A percentile compares a stretch with the other conserved stretches of the same genome.
phyloP scores from a whole-genome alignment of 2,113 vertebrate genomes.

The Excalfactoria chinensis region DNA sequence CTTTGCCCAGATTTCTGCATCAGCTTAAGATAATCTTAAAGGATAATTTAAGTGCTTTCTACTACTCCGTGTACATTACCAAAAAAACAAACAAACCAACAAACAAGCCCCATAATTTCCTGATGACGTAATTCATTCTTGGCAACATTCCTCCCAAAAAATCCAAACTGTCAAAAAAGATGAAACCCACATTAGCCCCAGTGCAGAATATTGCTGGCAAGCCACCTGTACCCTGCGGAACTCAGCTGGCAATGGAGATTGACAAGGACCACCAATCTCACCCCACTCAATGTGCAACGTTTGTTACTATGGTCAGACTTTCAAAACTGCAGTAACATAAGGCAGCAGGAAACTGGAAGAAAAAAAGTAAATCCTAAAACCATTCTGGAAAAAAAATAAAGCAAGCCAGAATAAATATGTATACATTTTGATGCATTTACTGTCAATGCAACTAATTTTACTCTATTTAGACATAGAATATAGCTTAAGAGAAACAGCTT shows the following conservation, averaged over 20 bases:
- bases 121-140: not conserved
- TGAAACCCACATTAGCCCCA: fast-evolving
- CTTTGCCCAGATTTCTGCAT: not conserved
- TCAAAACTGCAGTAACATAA: not conserved
- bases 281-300: not conserved
- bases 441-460: not conserved
- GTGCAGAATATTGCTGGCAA: fast-evolving
- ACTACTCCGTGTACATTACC: not conserved
- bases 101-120: not conserved
- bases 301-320: not conserved
- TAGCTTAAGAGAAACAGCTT: not conserved
- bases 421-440: not conserved
- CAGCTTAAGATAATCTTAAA: not conserved
- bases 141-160: not conserved
- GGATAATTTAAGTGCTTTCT: not conserved
- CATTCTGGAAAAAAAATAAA: not conserved
- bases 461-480: not conserved
- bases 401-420: not conserved
- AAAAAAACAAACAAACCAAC: too few relatives aligned
- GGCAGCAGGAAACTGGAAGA: not conserved
- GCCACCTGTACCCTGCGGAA: not conserved
- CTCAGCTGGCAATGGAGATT: not conserved
- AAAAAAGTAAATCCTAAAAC: not conserved
- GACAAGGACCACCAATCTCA: not conserved
- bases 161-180: not conserved